A percentile compares a stretch with the other conserved stretches of the same genome.
Evolutionary conservation across 1,140 invertebrate genomes (phyloP).

Genomic region (Aphelenchoides besseyi): DNA sequence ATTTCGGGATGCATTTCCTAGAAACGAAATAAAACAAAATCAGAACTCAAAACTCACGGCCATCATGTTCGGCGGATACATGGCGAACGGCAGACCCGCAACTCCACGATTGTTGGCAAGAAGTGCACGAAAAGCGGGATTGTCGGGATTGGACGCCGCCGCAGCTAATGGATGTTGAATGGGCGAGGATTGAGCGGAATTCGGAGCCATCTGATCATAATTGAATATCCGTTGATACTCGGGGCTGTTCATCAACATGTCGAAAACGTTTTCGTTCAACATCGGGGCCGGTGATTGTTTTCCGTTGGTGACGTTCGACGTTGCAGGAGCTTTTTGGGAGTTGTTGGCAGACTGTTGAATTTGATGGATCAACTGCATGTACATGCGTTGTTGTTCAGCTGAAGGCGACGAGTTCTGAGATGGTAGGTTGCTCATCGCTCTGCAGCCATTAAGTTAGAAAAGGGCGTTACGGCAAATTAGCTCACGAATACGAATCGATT

Average conservation of each 20-base stretch:
- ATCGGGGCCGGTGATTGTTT: conserved; percentile 3
- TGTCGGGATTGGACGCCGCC: conserved; percentile 17
- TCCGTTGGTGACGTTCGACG: not conserved
- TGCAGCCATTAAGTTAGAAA: not conserved
- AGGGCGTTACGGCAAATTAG: not conserved
- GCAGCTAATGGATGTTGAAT: conserved; percentile 11
- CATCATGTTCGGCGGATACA: conserved; percentile 9
- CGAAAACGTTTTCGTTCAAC: not conserved
- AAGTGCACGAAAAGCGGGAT: conserved; percentile 17
- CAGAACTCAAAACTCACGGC: not conserved
- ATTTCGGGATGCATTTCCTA: conserved; percentile 42
- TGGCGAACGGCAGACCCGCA: conserved; percentile 5
- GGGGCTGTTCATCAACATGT: conserved; percentile 2
- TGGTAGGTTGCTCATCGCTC: not conserved
- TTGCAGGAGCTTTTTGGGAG: not conserved
- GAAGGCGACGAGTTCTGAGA: not conserved
- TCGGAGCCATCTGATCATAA: conserved; percentile 4
- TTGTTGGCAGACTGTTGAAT: not conserved
- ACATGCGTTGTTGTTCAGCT: not conserved
- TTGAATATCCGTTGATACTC: not conserved
- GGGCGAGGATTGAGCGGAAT: not conserved
- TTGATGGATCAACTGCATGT: not conserved
- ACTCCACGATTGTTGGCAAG: not conserved
- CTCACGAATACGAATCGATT: not conserved
- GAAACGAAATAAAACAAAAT: conserved; percentile 10